These are phyloP conservation scores for Babylonia areolata DNA, from an alignment of 1,140 invertebrate genomes.

Conservation along the genomic window DNA sequence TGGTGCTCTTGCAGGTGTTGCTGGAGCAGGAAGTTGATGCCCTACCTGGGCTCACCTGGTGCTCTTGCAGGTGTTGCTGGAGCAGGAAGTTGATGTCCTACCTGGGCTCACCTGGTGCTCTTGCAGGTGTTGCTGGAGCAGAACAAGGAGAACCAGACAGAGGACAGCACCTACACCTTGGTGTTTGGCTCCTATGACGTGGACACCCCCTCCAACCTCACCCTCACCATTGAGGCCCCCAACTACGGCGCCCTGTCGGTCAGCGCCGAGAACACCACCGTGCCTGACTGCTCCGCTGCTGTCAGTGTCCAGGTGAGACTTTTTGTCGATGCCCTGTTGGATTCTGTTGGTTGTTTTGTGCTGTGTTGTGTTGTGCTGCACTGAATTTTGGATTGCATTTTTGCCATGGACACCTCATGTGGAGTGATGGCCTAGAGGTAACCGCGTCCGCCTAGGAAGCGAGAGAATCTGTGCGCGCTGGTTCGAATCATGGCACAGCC, in stretches of 20 bases:
- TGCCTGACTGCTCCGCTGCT: neutral
- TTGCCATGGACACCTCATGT: neutral
- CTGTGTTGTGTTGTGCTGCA: too few relatives aligned
- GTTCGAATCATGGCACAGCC: too few relatives aligned
- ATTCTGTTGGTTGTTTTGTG: too few relatives aligned
- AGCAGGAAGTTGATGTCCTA: too few relatives aligned
- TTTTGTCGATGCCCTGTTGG: neutral
- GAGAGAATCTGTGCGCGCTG: too few relatives aligned
- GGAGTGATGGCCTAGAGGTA: too few relatives aligned
- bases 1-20: too few relatives aligned
- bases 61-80: neutral
- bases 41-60: neutral
- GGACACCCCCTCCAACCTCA: neutral
- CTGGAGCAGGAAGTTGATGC: too few relatives aligned
- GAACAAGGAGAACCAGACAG: neutral
- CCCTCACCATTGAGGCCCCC: neutral
- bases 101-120: neutral
- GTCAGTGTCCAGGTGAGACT: neutral
- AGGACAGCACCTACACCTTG: neutral
- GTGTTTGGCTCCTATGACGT: slow-evolving; percentile 7
- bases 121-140: neutral
- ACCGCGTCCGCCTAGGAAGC: too few relatives aligned
- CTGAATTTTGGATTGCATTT: neutral
- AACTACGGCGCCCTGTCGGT: neutral
- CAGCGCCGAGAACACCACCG: neutral